Evolutionary conservation across 2,888 invertebrate species (phyloP).

Genomic region (Drosophila maculinotata): DNA sequence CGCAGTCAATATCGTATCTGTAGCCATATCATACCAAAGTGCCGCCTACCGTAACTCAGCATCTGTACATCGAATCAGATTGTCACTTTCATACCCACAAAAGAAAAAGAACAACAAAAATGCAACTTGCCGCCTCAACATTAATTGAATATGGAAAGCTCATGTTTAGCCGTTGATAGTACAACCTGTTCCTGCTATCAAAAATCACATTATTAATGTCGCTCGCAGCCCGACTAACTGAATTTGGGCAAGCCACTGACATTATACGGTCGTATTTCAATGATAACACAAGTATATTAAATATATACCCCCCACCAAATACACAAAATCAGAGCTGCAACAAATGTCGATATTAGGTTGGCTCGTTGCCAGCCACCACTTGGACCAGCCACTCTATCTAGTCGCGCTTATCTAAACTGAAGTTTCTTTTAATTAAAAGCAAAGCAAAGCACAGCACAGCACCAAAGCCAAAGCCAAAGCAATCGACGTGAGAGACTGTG

Average conservation of each 20-base stretch:
- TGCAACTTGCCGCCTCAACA: conserved; percentile 36
- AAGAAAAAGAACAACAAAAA: conserved; percentile 6
- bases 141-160: conserved; percentile 70
- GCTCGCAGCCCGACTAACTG: conserved; percentile 43
- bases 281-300: conserved; percentile 65
- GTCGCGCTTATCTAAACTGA: conserved; percentile 70
- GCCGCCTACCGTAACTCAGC: conserved; percentile 4
- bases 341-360: conserved; percentile 62
- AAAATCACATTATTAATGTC: conserved; percentile 71
- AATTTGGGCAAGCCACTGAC: conserved; percentile 39
- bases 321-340: conserved; percentile 28
- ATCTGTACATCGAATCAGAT: conserved; percentile 29
- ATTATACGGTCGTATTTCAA: conserved; percentile 69
- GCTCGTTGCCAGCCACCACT: conserved; percentile 35
- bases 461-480: conserved; percentile 44
- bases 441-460: conserved; percentile 55
- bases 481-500: conserved; percentile 43
- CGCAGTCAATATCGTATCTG: no score
- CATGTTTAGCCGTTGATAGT: conserved; percentile 53
- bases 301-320: conserved; percentile 32
- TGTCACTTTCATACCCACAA: background rate
- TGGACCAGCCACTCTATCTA: conserved; percentile 56
- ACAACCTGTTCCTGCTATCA: conserved; percentile 71
- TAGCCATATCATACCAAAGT: background rate
- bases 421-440: conserved; percentile 80